These are phyloP conservation scores for Platycercus adscitus DNA, from an alignment of 2,113 vertebrate genomes.

Conservation along the genomic window DNA sequence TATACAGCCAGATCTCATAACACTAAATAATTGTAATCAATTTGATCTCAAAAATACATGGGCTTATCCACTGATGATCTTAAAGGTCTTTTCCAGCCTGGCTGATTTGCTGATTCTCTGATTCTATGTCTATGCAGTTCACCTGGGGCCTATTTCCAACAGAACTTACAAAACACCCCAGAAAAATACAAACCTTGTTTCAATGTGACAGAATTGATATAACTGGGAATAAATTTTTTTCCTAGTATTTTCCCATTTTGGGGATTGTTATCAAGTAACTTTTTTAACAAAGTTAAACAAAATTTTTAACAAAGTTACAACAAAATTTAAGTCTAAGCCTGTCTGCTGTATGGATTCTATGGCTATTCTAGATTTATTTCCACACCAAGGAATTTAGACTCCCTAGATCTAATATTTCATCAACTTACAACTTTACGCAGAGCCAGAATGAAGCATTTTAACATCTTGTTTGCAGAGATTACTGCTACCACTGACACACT, in stretches of 20 bases:
- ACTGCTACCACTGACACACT: not conserved
- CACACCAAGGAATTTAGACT: not conserved
- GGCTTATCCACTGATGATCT: not conserved
- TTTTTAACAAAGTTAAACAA: too few species aligned
- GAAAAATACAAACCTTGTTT: not conserved
- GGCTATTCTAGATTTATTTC: not conserved
- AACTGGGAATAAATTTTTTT: not conserved
- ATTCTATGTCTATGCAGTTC: not conserved
- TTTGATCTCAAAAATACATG: not conserved
- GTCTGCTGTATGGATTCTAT: not conserved
- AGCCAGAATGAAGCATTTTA: not conserved
- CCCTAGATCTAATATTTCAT: not conserved
- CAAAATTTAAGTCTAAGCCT: not conserved
- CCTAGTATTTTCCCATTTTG: not conserved
- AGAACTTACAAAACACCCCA: not conserved
- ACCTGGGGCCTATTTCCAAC: not conserved
- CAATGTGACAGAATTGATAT: not conserved
- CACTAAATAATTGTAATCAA: not conserved
- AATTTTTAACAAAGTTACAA: too few species aligned
- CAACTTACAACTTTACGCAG: not conserved
- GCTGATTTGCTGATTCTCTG: not conserved
- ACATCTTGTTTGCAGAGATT: not conserved
- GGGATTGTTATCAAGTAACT: not conserved
- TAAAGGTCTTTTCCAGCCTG: not conserved
- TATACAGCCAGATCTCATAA: not conserved